phyloP scores from a whole-genome alignment of 2,113 vertebrate species.

The Amphiprion ocellaris region DNA sequence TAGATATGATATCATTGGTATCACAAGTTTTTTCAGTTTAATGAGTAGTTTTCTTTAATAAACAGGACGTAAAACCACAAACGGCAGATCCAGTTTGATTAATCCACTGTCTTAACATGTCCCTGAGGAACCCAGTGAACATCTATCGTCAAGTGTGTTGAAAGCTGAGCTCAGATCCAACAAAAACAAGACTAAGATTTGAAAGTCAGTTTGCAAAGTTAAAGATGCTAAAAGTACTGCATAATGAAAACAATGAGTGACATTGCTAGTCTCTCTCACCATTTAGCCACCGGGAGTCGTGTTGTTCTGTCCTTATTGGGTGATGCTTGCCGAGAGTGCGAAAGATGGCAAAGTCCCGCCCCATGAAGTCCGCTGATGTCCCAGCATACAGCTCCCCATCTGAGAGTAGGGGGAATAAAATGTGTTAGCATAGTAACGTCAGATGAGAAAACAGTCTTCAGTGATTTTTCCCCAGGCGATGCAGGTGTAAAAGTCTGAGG shows the following conservation, averaged over 20 bases:
- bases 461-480: background rate
- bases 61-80: background rate
- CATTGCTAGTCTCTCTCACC: slow-evolving; percentile 84
- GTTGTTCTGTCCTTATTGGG: slow-evolving; percentile 97
- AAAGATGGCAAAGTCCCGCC: slow-evolving; percentile 98
- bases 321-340: slow-evolving; percentile 96
- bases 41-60: no score
- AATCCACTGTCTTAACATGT: background rate
- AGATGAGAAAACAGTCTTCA: slow-evolving; percentile 2
- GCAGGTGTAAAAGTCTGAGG: slow-evolving; percentile 17
- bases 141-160: background rate
- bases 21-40: no score
- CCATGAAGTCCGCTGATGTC: slow-evolving; percentile 99
- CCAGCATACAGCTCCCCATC: slow-evolving; percentile 97
- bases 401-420: slow-evolving; percentile 63
- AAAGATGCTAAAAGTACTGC: background rate
- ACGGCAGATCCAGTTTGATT: background rate
- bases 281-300: slow-evolving; percentile 97
- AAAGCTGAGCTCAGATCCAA: background rate
- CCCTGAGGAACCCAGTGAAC: background rate
- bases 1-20: no score
- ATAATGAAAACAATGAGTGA: background rate
- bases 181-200: background rate
- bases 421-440: slow-evolving; percentile 7
- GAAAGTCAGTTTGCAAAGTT: background rate